Evolutionary conservation across 2,113 vertebrate species (phyloP), one percentile per base, ranked within the genome.

Genomic region (Phrynosoma platyrhinos): DNA sequence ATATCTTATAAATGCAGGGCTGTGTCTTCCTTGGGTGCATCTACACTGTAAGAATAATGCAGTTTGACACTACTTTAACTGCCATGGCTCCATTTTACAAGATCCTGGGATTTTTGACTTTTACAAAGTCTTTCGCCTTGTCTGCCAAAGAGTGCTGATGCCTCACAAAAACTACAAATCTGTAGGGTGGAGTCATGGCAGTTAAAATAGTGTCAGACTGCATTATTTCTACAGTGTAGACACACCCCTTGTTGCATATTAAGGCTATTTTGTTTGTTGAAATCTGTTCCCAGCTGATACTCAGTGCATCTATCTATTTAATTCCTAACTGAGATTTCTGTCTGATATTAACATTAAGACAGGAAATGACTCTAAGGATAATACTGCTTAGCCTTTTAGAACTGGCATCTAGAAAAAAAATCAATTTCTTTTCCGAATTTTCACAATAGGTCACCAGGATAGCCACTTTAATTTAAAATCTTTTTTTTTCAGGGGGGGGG

Each of bases 301-400:
- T 0, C 5, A 69, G 5, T 68, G 27, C 14, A 82, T 85, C 25
- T 74, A 72, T 2, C 9, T 32, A 25, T 93, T 91, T 77, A 87
- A 90, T 94, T 94, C 62, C 88, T 94, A 94, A 85, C 87, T 0
- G 0, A 36, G 83, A 92, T 89, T 94, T 85, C 79, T 27, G 91
- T 83, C 92, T 93, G 66, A 94, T 93, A 91, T 92, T 89, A 86
- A 84, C 72, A 75, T 0, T 58, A 85, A 86, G 91, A 32, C 23
- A 25, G 5, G 8, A 25, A 69, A 18, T 69, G 5, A 69, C 23
- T 7, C 66, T 8, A 23, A 64, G 12, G 21, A 27, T 23, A 69
- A 23, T 79, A 79, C 25, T 36, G 42, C 83, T 42, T 79, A 87
- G 69, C 92, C 92, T 27, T 5, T 77, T 77, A 68, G 23, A 20